These are phyloP conservation scores for Perccottus glenii DNA, from an alignment of 2,113 vertebrate genomes.

Conservation along the genomic window DNA sequence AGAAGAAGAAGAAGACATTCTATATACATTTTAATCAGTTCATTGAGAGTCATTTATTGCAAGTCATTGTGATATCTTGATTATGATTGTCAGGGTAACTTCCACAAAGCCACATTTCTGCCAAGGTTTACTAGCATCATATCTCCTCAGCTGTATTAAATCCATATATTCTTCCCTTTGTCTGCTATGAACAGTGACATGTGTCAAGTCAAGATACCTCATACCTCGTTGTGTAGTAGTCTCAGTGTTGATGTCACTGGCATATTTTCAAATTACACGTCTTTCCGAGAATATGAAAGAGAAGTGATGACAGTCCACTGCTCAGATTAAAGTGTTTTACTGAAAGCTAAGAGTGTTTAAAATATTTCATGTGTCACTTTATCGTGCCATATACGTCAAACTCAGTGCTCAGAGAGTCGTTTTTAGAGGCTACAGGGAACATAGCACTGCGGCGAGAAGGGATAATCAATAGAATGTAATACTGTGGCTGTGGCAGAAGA, in stretches of 20 bases:
- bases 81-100: neutral
- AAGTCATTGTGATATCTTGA: too few species aligned
- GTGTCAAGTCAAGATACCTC: neutral
- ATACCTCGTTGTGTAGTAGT: constrained; percentile 1
- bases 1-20: too few species aligned
- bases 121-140: neutral
- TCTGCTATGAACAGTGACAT: neutral
- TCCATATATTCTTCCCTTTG: too few species aligned
- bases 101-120: neutral
- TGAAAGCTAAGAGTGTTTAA: constrained; percentile 13
- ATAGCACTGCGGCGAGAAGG: neutral
- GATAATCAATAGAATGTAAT: constrained; percentile 6
- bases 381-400: constrained; percentile 12
- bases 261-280: constrained; percentile 8
- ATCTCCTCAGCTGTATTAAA: neutral
- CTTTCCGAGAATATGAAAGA: neutral
- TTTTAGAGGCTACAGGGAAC: constrained; percentile 17
- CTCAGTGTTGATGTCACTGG: constrained; percentile 16
- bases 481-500: neutral
- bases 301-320: neutral
- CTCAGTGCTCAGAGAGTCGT: constrained; percentile 28
- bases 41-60: too few species aligned
- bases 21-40: too few species aligned
- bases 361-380: constrained; percentile 31
- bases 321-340: neutral